Base-by-base conservation (phyloP, 2,888 invertebrate genomes). In the Cephalotes varians region DNA sequence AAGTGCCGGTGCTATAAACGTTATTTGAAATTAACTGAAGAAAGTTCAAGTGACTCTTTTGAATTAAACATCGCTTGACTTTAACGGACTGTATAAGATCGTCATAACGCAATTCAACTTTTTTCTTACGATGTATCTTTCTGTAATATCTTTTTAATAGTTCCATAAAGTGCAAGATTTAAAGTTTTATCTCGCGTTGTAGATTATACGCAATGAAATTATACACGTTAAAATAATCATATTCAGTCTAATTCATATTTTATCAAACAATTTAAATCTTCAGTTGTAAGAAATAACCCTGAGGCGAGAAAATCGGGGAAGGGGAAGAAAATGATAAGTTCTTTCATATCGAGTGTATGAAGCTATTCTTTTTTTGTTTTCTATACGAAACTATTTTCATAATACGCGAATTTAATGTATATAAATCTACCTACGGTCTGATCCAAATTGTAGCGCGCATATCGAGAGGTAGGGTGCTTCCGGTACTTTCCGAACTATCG, bases 401-500 rank as follows among this genome's bases (percentile, higher is more conserved):
- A 67, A 54, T 54, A 28, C 21, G 7, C 37, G 1, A 47, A n/a
- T 10, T 44, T 31, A 18, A n/a, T 54, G 51, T 56, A 4, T 73
- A 67, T 64, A 64, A 64, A 64, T 34, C 56, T 44, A 25, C 69
- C 18, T n/a, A n/a, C n/a, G 31, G 7, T 56, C 21, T 47, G 56
- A 69, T 77, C 77, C 15, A 21, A 77, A 77, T 58, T 77, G 28
- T 56, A 58, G 21, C n/a, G 54, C 77, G 40, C 77, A 21, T 54
- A 77, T 67, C 56, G 40, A 28, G 77, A 67, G 25, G 67, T 25
- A 56, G 67, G 28, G 28, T n/a, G 77, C 58, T 85, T 85, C 37
- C 31, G 58, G 74, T 71, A 77, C 71, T 72, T n/a, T 58, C 1
- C 47, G 80, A 85, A 80, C 74, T 80, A 85, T 86, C 83, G 83